Base-by-base conservation (phyloP, 2,888 invertebrate species). In the Gryllus longicercus region DNA sequence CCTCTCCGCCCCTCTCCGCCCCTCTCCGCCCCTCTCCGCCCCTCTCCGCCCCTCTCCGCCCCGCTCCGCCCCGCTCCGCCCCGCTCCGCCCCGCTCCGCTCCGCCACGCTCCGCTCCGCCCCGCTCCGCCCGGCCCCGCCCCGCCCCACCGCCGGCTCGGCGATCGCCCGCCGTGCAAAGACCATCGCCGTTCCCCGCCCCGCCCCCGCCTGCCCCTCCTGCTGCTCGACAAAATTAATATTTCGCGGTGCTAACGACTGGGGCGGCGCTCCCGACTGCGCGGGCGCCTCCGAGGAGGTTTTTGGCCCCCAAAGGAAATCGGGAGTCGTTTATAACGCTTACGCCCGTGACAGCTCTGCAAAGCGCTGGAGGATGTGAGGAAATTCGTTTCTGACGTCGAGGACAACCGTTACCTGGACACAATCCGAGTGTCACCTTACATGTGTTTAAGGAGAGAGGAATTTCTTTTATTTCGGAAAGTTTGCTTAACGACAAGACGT, bases 271-370 rank as follows among this genome's bases (percentile, higher is more conserved):
- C 38, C 25, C 38, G 38, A 8, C 63, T n/a, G 14, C 63, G 63
- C n/a, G n/a, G 63, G n/a, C 38, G 14, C 63, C 63, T 63, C 63
- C 1, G n/a, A 63, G 63, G 63, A 63, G 63, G n/a, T 63, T n/a
- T n/a, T 63, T 14, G 11, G n/a, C 63, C 63, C n/a, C 63, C n/a
- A 14, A 8, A 63, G 63, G 63, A 63, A 63, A 63, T 63, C 63
- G n/a, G 63, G 63, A 63, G 63, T 63, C 63, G 63, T 63, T 63
- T 18, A 63, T 63, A 63, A 63, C 63, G 63, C 63, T 63, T 63
- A n/a, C n/a, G 63, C 16, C 14, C 63, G 63, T 63, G 63, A 63
- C 63, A 63, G 14, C n/a, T 63, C 63, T 63, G n/a, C 38, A 63
- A 63, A 63, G 63, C 63, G 63, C n/a, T n/a, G 63, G 63, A 63